Evolutionary conservation across 2,888 invertebrate genomes (phyloP), one percentile per base, ranked within the genome.

Genomic region (Cantharis lateralis): DNA sequence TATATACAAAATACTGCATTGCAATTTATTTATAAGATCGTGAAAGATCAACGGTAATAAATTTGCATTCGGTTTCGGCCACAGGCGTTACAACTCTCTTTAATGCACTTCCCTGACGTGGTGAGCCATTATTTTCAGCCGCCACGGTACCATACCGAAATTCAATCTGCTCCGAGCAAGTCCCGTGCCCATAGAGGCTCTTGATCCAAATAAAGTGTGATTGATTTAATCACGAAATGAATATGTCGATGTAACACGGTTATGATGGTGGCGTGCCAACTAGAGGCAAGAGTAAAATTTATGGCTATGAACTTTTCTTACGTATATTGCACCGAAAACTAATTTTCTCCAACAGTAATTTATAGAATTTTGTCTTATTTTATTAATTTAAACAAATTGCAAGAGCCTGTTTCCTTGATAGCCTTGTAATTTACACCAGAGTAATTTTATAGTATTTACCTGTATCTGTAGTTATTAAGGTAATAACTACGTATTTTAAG

Each of bases 21-120:
- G 63, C 18, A 70, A 70, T 73, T 48, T 70, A 70, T 70, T 74
- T 74, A 74, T 48, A 63, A 74, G 48, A 70, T 74, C 74, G 74
- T 74, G 74, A 74, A 74, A 74, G 74, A 74, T 74, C 74, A 74
- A 70, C 70, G 70, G 63, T 74, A 48, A 70, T 70, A 74, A 74
- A 74, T 73, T 62, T 73, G 68, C 62, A 69, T 62, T 62, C 68
- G 62, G 62, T 68, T 62, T 73, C 73, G 15, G 62, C 73, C 69
- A 63, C 68, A 68, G 69, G 69, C 73, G 16, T 28, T 73, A 32
- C 9, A 68, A 73, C 68, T 73, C 68, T 26, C 68, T 15, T 24
- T 69, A 48, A 48, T n/a, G 48, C 13, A 48, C 9, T 48, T 48
- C 48, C 48, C 48, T n/a, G 48, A 7, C 9, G n/a, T 48, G 5